Percentiles rank a stretch among this genome's conserved stretches.
Conservation (phyloP, 2,797 vertebrate genomes). For the Anguilla marmorata region DNA sequence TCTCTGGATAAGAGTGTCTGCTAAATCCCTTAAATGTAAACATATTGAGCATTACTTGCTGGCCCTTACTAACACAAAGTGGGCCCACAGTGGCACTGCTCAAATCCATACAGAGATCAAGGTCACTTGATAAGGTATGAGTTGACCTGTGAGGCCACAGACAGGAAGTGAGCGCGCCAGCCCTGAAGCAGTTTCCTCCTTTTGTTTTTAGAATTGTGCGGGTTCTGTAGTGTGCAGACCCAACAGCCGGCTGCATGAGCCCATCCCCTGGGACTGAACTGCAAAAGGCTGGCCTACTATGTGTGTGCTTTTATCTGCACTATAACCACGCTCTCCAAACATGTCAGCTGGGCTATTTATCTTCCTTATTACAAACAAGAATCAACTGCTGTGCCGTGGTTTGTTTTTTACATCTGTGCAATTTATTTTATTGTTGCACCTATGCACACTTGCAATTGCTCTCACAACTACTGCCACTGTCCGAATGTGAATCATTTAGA, state of each 20-base stretch:
- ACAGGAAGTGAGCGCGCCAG: neutral
- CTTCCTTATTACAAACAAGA: neutral
- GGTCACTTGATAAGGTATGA: neutral
- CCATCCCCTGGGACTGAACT: neutral
- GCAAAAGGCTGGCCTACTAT: neutral
- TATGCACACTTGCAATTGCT: neutral
- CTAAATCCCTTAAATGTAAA: neutral
- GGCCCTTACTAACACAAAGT: neutral
- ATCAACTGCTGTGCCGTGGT: neutral
- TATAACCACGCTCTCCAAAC: neutral
- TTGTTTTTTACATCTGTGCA: no score
- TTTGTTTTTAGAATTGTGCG: constrained; percentile 17
- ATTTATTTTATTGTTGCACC: neutral
- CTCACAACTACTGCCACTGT: neutral
- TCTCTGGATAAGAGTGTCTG: neutral
- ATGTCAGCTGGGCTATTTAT: neutral
- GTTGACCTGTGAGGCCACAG: neutral
- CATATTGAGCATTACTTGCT: neutral
- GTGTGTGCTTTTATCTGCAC: neutral
- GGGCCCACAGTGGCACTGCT: neutral
- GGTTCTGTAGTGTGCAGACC: neutral
- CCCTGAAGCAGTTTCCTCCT: constrained; percentile 13
- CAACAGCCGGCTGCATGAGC: neutral
- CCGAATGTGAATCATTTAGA: neutral
- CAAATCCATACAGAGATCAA: neutral